A percentile compares a stretch with the other conserved stretches of the same genome.
phyloP scores from a whole-genome alignment of 2,113 vertebrate genomes.

The Panthera uncia region DNA sequence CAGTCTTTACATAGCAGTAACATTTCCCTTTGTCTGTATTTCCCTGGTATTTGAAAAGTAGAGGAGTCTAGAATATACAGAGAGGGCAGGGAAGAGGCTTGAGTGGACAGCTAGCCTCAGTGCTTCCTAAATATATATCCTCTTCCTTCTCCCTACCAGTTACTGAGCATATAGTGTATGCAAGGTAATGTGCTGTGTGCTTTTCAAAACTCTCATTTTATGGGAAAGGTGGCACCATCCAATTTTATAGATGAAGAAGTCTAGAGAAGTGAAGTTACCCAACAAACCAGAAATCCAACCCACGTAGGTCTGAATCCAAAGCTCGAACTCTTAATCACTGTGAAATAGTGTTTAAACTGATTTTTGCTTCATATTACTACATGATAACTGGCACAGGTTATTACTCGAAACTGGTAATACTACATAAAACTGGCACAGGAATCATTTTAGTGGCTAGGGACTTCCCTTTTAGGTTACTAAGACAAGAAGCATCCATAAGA shows the following conservation, averaged over 20 bases:
- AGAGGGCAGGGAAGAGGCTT: background rate
- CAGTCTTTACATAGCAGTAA: background rate
- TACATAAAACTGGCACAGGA: background rate
- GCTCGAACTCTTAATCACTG: background rate
- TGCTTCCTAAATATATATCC: background rate
- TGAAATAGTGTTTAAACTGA: background rate
- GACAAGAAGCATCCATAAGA: background rate
- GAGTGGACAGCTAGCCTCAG: background rate
- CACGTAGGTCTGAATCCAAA: background rate
- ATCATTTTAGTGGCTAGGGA: background rate
- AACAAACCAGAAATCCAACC: background rate
- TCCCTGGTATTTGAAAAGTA: background rate
- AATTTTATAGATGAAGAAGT: background rate
- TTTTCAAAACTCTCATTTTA: constrained; percentile 12
- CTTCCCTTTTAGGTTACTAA: background rate
- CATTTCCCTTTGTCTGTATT: background rate
- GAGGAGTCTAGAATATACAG: background rate
- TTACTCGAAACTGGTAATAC: background rate
- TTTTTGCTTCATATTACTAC: background rate
- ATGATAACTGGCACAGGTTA: background rate
- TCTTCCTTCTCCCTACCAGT: background rate
- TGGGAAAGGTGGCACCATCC: background rate
- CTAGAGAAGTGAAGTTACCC: background rate
- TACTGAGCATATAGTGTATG: background rate
- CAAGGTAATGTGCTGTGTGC: background rate